Conservation (phyloP, 2,888 invertebrate species). For the Noctua janthe region DNA sequence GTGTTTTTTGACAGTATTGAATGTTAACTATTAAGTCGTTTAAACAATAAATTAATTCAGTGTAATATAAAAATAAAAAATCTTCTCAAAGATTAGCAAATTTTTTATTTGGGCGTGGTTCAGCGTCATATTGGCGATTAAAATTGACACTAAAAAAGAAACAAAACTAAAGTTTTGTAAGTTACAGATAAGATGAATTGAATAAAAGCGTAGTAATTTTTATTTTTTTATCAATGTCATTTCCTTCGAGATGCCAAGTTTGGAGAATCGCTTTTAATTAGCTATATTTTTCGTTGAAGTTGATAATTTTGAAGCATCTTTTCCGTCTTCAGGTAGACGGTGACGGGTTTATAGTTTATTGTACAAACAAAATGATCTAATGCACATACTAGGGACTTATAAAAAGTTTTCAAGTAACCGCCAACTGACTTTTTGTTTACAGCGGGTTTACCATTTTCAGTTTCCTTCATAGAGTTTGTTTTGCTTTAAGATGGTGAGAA, state of each 20-base stretch:
- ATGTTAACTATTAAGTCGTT: not conserved
- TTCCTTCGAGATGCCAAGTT: not conserved
- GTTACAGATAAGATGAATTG: not conserved
- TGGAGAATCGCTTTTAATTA: not conserved
- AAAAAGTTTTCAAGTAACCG: not conserved
- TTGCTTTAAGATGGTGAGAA: not conserved
- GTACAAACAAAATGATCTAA: not conserved
- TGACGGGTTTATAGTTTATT: conserved; percentile 6
- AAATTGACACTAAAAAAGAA: not conserved
- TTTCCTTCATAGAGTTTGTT: conserved; percentile 9
- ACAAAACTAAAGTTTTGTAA: not conserved
- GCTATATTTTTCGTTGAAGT: not conserved
- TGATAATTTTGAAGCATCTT: conserved; percentile 1
- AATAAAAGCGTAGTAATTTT: not conserved
- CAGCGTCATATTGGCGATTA: not conserved
- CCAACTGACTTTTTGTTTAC: not conserved
- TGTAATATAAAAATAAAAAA: not conserved
- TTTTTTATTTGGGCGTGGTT: not conserved
- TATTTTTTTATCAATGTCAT: not conserved
- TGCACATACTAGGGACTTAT: not conserved
- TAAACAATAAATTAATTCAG: not conserved
- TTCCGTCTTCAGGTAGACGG: not conserved
- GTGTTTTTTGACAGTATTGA: conserved; percentile 2
- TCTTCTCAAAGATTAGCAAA: not conserved
- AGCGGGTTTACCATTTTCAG: conserved; percentile 12